phyloP scores from a whole-genome alignment of 1,140 invertebrate species.

The Hylaeus anthracinus region DNA sequence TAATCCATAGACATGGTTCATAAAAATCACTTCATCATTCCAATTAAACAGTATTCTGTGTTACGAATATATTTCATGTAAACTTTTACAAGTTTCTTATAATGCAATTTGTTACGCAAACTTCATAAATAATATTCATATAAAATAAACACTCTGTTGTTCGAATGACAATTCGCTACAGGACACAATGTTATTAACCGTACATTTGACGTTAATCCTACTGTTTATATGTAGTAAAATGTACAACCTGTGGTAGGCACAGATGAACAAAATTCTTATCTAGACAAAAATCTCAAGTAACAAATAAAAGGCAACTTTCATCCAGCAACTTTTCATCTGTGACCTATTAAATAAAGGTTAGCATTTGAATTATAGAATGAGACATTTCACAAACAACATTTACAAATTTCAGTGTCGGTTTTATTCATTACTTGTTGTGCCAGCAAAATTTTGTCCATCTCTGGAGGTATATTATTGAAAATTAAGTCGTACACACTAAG shows the following conservation, averaged over 20 bases:
- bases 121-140: slow-evolving; percentile 29
- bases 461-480: slow-evolving; percentile 7
- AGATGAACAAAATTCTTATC: too few species aligned
- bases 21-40: background rate
- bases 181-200: slow-evolving; percentile 8
- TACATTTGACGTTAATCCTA: slow-evolving; percentile 13
- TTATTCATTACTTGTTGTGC: too few species aligned
- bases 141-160: background rate
- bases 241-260: slow-evolving; percentile 36
- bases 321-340: too few species aligned
- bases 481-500: slow-evolving; percentile 67
- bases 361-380: too few species aligned
- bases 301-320: too few species aligned
- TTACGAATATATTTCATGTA: background rate
- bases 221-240: slow-evolving; percentile 47
- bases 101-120: slow-evolving; percentile 2
- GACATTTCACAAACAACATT: too few species aligned
- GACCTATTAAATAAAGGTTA: too few species aligned
- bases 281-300: too few species aligned
- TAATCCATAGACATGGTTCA: background rate
- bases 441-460: too few species aligned
- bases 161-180: background rate
- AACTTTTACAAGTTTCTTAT: background rate
- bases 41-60: background rate
- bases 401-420: too few species aligned